phyloP scores from a whole-genome alignment of 2,797 vertebrate genomes.

The Jordanella pulchra region DNA sequence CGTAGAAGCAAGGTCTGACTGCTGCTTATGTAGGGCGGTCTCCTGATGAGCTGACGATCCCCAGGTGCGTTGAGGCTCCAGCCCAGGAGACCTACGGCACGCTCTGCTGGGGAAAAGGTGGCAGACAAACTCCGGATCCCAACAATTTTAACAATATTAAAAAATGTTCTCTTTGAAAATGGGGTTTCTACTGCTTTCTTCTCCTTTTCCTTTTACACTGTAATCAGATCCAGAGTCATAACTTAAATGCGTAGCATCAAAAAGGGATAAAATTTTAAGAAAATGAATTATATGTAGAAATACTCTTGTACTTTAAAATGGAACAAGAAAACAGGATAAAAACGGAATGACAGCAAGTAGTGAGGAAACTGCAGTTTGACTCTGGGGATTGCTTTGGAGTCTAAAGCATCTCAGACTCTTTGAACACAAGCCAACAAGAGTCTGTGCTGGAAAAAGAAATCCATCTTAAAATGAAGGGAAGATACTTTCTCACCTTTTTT shows the following conservation, averaged over 20 bases:
- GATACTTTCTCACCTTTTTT: conserved; percentile 48
- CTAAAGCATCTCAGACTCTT: conserved; percentile 53
- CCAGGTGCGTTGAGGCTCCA: too few species aligned
- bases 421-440: conserved; percentile 60
- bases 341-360: conserved; percentile 27
- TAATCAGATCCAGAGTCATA: not conserved
- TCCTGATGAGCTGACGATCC: too few species aligned
- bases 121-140: too few species aligned
- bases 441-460: conserved; percentile 43
- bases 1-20: too few species aligned
- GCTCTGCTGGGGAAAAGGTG: too few species aligned
- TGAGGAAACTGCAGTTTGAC: conserved; percentile 51
- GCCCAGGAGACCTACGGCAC: too few species aligned
- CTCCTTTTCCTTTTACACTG: not conserved
- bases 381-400: conserved; percentile 62
- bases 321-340: conserved; percentile 11
- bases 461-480: conserved; percentile 44
- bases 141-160: not conserved
- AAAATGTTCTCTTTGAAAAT: not conserved
- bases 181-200: not conserved
- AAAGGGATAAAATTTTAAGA: not conserved
- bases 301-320: not conserved
- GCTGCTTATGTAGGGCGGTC: too few species aligned
- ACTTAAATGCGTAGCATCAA: not conserved
- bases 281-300: not conserved